Evolutionary conservation across 2,113 vertebrate species (phyloP), one percentile per base, ranked within the genome.

Genomic region (Paradoxurus hermaphroditus): DNA sequence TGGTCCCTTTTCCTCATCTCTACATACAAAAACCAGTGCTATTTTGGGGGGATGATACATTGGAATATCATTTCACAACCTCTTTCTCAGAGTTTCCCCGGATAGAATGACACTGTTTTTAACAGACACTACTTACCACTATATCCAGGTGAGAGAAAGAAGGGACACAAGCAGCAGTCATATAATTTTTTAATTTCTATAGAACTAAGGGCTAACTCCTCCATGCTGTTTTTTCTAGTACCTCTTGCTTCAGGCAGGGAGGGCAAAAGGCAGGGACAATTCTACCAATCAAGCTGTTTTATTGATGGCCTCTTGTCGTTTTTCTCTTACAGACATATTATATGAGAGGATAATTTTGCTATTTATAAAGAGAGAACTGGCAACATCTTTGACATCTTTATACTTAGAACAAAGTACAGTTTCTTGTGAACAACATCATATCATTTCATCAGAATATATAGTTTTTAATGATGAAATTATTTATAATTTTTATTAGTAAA

Each of bases 41-140:
- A 34, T 90, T 95, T 90, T 91, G 15, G 0, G 16, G 81, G 44
- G 72, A 90, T 18, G 1, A 51, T 90, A 79, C 62, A 10, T 91
- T 89, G 7, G 27, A 92, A 67, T 19, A 86, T 90, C 7, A 89
- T 62, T 91, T 96, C 84, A 93, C 41, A 95, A 81, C 5, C 25
- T 94, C 31, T 85, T 91, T 96, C 36, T 97, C 44, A 51, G 44
- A 90, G 94, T 96, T 81, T 91, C 90, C 83, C 51, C 12, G 62
- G 36, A 25, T 91, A 46, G 5, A 88, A 86, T 77, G 83, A 19
- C 39, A 73, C 79, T 85, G 51, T 94, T 97, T 96, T 91, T 44
- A 97, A 81, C 7, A 93, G 78, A 51, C 21, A 79, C 67, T 96
- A 77, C 39, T 86, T 21, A 93, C 51, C 21, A 88, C 29, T 49